Base-by-base conservation (phyloP, 2,888 invertebrate genomes). In the Eilema caniola region DNA sequence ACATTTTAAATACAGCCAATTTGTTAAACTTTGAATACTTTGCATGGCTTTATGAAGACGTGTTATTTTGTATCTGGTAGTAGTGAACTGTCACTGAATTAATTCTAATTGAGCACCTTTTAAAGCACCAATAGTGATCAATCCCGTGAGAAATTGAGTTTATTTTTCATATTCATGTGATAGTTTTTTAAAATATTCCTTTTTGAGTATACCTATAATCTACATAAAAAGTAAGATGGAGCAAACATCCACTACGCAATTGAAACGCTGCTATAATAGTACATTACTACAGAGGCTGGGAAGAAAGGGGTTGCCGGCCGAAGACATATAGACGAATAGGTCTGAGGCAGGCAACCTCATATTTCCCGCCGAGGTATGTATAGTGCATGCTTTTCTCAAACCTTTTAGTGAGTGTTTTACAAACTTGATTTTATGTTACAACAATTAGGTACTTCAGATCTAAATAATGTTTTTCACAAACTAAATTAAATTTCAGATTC, bases 61-160 rank as follows among this genome's bases (percentile, higher is more conserved):
- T n/a, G 1, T 20, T 53, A 53, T 20, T 23, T n/a, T 33, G 23
- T 61, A 10, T 24, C 57, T 63, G 70, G 23, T 68, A 69, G 73
- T 78, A 74, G 74, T 73, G 71, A 60, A 74, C 61, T 60, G 66
- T 62, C 67, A 71, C 66, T 67, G 25, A 74, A 67, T 71, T 71
- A 77, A 79, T 62, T 71, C 72, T 80, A 80, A 68, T 89, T 86
- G 86, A 91, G 92, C 92, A 93, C 93, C 91, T 79, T 84, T 78
- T 79, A 81, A 88, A 93, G 93, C 93, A 93, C 92, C 92, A 84
- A 89, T 89, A 83, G 75, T 75, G 77, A 79, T 75, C 71, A 65
- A 74, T 67, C 65, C 23, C 57, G 31, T 68, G 66, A 62, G 16
- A 5, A 53, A 53, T 20, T 53, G 20, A 53, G 53, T n/a, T 47